Evolutionary conservation across 2,888 invertebrate species (phyloP), one percentile per base, ranked within the genome.

Genomic region (Rhingia campestris): DNA sequence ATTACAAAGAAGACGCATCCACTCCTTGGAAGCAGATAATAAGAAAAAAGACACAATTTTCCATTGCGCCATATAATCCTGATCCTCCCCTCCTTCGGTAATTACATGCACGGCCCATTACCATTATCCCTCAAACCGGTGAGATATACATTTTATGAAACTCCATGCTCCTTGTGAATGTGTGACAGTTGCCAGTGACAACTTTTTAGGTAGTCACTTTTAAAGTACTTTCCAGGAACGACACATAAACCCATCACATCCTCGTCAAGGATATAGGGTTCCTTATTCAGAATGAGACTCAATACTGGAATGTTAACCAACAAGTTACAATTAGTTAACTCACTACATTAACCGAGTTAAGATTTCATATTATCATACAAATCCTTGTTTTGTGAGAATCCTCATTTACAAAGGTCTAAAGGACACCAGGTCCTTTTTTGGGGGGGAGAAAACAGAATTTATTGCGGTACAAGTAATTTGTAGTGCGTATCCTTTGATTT

Each of bases 401-500:
- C 39, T 9, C 39, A 39, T 6, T 39, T 10, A 6, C 10, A 9
- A 6, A 39, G 10, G 0, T 49, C 49, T 14, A 6, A 22, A 7
- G 4, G 4, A 33, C 32, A 6, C 32, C 9, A 1, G 3, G 53
- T 51, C 22, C 12, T 41, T 58, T 51, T 41, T 7, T 6, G 0
- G 9, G 12, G 39, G 39, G 47, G 41, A 14, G 49, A 30, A 35
- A 41, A 49, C 51, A 45, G 30, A 73, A 63, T 67, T 43, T 76
- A 59, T 79, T 64, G 64, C 51, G 79, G 79, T 47, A 53, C 56
- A 79, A 64, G 58, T 66, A 79, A 84, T 84, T 84, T 79, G 77
- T 84, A 74, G 74, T 79, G 73, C 69, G 79, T 77, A 79, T 84
- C 82, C 79, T 79, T 59, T 69, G 69, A 77, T 82, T 81, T 73